A percentile compares a stretch with the other conserved stretches of the same genome.
Conservation (phyloP, 2,797 vertebrate genomes). For the Phaenicophaeus curvirostris region DNA sequence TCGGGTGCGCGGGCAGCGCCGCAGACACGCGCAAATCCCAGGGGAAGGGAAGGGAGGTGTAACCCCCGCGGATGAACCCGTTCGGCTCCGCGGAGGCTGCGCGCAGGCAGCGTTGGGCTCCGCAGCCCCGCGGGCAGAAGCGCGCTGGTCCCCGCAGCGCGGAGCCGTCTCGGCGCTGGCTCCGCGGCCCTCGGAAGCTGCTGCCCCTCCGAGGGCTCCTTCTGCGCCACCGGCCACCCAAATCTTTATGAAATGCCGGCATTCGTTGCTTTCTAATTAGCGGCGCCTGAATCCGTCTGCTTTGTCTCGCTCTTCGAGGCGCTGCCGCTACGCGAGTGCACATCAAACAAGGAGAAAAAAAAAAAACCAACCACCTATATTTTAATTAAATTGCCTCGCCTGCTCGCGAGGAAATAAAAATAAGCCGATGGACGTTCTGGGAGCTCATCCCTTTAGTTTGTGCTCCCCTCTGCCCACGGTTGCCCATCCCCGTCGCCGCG, state of each 20-base stretch:
- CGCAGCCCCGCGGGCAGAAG: neutral
- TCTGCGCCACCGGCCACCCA: neutral
- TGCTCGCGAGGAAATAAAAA: neutral
- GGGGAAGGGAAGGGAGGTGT: neutral
- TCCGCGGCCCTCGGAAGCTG: neutral
- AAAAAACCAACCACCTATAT: neutral
- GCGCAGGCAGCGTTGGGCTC: neutral
- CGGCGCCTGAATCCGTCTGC: neutral
- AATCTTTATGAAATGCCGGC: neutral
- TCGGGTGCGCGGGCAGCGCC: neutral
- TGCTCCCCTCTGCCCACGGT: neutral
- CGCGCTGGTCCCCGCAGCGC: neutral
- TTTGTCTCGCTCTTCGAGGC: neutral
- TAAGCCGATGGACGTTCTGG: neutral
- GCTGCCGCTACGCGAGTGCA: neutral
- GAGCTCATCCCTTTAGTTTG: neutral
- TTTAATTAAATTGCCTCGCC: neutral
- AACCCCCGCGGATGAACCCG: neutral
- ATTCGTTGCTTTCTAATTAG: slow-evolving; percentile 58
- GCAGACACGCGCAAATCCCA: neutral
- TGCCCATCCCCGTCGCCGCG: neutral
- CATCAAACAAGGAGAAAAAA: neutral
- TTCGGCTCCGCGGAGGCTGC: neutral
- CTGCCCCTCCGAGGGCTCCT: neutral
- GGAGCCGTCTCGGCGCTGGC: neutral